Percentiles rank a stretch among this genome's conserved stretches.
These are phyloP conservation scores for Bombylius major DNA, from an alignment of 2,888 invertebrate species.

Conservation along the genomic window DNA sequence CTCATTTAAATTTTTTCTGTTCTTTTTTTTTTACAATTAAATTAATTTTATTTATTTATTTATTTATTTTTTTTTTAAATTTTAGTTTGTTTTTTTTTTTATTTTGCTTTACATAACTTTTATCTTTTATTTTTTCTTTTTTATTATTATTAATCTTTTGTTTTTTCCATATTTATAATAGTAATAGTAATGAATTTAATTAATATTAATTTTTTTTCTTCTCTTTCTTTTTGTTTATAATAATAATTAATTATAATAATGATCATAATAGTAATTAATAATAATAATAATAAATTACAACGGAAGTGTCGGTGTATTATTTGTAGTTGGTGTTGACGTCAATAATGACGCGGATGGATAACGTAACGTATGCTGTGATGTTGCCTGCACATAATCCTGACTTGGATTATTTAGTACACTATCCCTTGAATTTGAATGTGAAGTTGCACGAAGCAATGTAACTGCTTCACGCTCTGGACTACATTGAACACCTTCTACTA, in stretches of 20 bases:
- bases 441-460: constrained; percentile 47
- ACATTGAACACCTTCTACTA: constrained; percentile 51
- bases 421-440: constrained; percentile 50
- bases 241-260: no score
- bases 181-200: background rate
- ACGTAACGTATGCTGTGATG: constrained; percentile 39
- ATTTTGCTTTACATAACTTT: background rate
- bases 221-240: no score
- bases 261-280: constrained; percentile 1
- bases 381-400: constrained; percentile 43
- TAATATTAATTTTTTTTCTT: no score
- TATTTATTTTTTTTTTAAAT: no score
- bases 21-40: no score
- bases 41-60: no score
- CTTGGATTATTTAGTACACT: constrained; percentile 40
- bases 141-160: background rate
- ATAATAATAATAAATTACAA: constrained; percentile 28
- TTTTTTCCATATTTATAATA: background rate
- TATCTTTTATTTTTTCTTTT: background rate
- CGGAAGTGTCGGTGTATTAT: constrained; percentile 40
- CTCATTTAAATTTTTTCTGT: no score
- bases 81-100: no score
- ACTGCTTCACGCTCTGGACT: constrained; percentile 51
- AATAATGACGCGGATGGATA: constrained; percentile 39
- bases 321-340: constrained; percentile 41